Evolutionary conservation across 2,113 vertebrate species (phyloP).

Genomic region (Triplophysa dalaica): DNA sequence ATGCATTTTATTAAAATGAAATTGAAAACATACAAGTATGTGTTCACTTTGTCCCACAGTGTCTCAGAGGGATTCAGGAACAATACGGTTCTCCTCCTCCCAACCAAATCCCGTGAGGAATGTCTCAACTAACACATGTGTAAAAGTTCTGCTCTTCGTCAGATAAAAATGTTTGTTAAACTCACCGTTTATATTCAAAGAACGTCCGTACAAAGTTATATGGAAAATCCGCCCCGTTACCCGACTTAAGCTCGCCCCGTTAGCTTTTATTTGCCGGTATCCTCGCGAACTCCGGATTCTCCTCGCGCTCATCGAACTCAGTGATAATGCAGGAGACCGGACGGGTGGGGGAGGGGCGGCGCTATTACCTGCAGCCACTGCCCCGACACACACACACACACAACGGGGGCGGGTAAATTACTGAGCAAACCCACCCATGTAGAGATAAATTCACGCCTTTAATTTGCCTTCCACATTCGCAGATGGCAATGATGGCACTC

Average conservation of each 20-base stretch:
- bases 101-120: constrained; percentile 28
- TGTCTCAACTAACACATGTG: background rate
- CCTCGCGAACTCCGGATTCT: constrained; percentile 21
- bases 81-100: constrained; percentile 6
- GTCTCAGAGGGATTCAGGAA: background rate
- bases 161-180: background rate
- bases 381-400: constrained; percentile 20
- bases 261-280: constrained; percentile 27
- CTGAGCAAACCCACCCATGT: background rate
- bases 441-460: background rate
- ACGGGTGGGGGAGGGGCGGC: constrained; percentile 47
- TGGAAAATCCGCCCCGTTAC: background rate
- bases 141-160: background rate
- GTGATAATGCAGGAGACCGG: constrained; percentile 34
- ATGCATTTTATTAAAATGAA: too few relatives aligned
- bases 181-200: constrained; percentile 42
- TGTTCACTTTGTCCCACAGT: background rate
- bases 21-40: background rate
- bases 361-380: constrained; percentile 54
- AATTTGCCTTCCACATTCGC: background rate
- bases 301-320: constrained; percentile 36
- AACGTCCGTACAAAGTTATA: background rate
- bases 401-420: background rate
- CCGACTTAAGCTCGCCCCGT: constrained; percentile 9
- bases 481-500: background rate